These are phyloP conservation scores for Aplidium turbinatum DNA, from an alignment of 23 tunicate species.

Conservation along the genomic window DNA sequence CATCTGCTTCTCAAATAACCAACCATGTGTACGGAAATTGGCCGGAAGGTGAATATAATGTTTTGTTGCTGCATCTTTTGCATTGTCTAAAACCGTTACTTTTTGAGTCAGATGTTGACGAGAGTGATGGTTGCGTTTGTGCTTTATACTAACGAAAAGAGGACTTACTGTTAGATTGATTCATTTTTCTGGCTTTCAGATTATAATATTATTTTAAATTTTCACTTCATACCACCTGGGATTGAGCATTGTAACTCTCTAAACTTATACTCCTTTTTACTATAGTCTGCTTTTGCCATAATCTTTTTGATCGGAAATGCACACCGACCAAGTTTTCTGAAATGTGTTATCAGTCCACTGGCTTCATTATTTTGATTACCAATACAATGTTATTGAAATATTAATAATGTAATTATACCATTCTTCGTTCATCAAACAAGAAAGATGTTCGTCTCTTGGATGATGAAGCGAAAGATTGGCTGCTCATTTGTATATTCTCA, in stretches of 20 bases:
- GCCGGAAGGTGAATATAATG: conserved; percentile 84
- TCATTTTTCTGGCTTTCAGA: not conserved
- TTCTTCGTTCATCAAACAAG: too few species aligned
- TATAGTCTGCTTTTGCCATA: too few species aligned
- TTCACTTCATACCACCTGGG: not conserved
- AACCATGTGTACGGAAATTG: conserved; percentile 86
- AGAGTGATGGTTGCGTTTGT: not conserved
- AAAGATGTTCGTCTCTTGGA: too few species aligned
- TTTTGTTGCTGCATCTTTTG: not conserved
- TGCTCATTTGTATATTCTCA: too few species aligned
- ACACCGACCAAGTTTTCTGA: too few species aligned
- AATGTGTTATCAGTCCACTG: too few species aligned
- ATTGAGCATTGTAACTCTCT: not conserved
- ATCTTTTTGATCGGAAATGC: too few species aligned
- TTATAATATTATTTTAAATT: not conserved
- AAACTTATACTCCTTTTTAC: not conserved
- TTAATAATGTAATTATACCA: too few species aligned
- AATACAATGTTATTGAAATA: too few species aligned
- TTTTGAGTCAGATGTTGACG: not conserved
- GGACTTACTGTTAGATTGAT: not conserved
- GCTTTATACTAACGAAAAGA: not conserved
- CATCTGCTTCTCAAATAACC: conserved; percentile 55
- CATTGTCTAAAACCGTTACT: not conserved
- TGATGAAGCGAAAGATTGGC: too few species aligned
- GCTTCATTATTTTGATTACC: too few species aligned